Evolutionary conservation across 2,888 invertebrate genomes (phyloP), one percentile per base, ranked within the genome.

Genomic region (Diogma glabrata): DNA sequence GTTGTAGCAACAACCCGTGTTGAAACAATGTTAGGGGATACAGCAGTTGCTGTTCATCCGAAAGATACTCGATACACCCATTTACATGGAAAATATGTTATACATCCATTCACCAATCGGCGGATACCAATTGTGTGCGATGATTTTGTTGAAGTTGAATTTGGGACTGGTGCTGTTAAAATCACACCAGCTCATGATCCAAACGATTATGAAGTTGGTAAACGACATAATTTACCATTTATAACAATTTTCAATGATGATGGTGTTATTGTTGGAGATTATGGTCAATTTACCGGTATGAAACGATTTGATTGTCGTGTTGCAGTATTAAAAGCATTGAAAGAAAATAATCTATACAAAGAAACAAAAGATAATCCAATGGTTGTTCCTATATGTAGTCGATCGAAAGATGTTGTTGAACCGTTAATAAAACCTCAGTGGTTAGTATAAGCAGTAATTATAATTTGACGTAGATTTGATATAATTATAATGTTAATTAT

Each of bases 151-250:
- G 97, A 99, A 61, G 85, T 83, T 73, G 79, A 79, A 54, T 99
- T 97, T 67, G 99, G 99, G 61, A 97, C 96, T 51, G 96, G 97
- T 59, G 96, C 95, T 53, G 99, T 99, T 0, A 99, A 99, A 73
- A 91, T 99, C 54, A 97, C 97, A 2, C 97, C 99, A 0, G 96
- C 94, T 3, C 99, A 99, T 69, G 96, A 99, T 69, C 87, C 83
- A 28, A 91, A 90, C 63, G 99, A 99, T 74, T 99, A 95, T 67
- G 95, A 95, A 63, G 85, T 93, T 40, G 97, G 91, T 30, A 86
- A 88, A 63, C 77, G 94, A 7, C 92, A 94, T 67, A 79, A 83
- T 57, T 72, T 99, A 55, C 83, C 85, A 0, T 87, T 88, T 65
- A 77, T 96, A 57, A 92, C 84, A 30, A 87, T 97, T 52, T 83